phyloP scores from a whole-genome alignment of 2,797 vertebrate species.

The Anas georgica region DNA sequence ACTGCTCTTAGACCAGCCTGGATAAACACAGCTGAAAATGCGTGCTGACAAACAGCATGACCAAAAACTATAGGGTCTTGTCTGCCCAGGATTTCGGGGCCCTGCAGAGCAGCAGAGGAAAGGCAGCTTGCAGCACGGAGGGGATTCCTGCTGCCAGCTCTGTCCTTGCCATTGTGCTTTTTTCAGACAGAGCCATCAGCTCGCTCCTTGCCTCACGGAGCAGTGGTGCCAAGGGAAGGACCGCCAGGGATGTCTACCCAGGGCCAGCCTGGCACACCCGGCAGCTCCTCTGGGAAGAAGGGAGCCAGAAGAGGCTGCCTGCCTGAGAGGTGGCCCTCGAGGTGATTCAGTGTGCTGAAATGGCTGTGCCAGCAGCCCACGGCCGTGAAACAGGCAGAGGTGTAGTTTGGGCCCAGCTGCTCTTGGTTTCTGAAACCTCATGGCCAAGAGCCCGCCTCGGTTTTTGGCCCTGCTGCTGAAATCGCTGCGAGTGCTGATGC shows the following conservation, averaged over 20 bases:
- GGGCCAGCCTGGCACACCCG: neutral
- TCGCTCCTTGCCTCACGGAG: accelerated
- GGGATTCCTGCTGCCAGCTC: neutral
- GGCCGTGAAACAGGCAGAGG: neutral
- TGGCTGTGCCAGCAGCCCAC: neutral
- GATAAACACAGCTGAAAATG: neutral
- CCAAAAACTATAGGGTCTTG: neutral
- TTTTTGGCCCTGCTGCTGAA: neutral
- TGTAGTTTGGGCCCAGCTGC: neutral
- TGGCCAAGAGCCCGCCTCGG: neutral
- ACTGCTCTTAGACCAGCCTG: neutral
- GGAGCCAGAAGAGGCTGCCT: neutral
- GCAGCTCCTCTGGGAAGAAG: neutral
- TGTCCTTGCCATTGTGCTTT: neutral
- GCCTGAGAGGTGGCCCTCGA: neutral
- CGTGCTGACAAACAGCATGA: neutral
- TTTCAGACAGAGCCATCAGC: no score
- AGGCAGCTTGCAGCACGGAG: neutral
- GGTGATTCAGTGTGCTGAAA: neutral
- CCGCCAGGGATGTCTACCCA: accelerated
- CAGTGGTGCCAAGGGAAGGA: neutral
- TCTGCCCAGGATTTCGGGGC: neutral
- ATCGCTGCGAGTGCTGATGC: neutral
- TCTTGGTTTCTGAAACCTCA: neutral
- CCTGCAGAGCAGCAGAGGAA: neutral